Evolutionary conservation across 2,113 vertebrate species (phyloP).

Genomic region (Mirounga angustirostris): DNA sequence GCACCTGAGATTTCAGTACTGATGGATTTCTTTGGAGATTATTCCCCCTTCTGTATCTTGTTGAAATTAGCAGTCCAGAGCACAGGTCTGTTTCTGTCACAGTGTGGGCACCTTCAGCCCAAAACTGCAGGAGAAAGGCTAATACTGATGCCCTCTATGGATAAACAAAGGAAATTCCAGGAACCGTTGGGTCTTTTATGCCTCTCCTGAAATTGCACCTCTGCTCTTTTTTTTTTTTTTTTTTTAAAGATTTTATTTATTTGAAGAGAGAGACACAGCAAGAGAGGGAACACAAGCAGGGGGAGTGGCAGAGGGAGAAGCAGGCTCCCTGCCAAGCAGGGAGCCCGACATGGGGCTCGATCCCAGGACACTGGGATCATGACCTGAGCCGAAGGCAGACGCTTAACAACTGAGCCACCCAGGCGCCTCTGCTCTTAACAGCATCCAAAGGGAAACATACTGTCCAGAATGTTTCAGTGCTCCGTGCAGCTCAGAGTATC

Average conservation of each 20-base stretch:
- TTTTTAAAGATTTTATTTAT: too few relatives aligned
- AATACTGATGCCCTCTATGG: slow-evolving; percentile 80
- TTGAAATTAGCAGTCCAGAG: slow-evolving; percentile 73
- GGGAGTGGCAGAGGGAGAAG: too few relatives aligned
- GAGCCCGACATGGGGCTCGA: too few relatives aligned
- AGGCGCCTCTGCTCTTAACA: slow-evolving; percentile 44
- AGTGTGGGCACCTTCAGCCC: slow-evolving; percentile 68
- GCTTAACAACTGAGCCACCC: too few relatives aligned
- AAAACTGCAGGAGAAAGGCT: slow-evolving; percentile 72
- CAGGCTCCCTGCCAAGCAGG: too few relatives aligned
- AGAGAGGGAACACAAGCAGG: too few relatives aligned
- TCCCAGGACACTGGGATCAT: too few relatives aligned
- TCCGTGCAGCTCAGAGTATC: slow-evolving; percentile 49
- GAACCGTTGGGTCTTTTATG: slow-evolving; percentile 66
- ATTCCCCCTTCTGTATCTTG: not conserved
- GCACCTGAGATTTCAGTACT: slow-evolving; percentile 50
- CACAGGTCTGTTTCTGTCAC: slow-evolving; percentile 68
- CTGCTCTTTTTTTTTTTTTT: slow-evolving; percentile 13
- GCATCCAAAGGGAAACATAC: slow-evolving; percentile 70
- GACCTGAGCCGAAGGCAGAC: too few relatives aligned
- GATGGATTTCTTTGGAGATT: slow-evolving; percentile 24
- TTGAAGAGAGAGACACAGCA: too few relatives aligned
- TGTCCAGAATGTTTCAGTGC: slow-evolving; percentile 51
- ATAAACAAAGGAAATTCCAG: slow-evolving; percentile 83
- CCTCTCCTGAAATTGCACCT: slow-evolving; percentile 65